Conservation (phyloP, 2,888 invertebrate genomes). For the Lithosia quadra region DNA sequence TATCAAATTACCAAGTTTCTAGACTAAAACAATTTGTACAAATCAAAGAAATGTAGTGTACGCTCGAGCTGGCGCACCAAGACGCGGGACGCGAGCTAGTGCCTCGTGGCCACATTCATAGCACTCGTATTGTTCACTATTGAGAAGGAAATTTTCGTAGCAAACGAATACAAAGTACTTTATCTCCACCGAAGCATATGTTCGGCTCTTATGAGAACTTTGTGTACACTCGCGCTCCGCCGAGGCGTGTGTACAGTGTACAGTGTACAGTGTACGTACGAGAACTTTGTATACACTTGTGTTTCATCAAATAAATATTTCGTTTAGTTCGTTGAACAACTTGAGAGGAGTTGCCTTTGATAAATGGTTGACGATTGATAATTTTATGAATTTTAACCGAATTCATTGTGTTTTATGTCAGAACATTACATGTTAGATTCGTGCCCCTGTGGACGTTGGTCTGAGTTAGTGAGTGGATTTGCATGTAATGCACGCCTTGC, state of each 20-base stretch:
- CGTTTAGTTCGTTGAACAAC: neutral
- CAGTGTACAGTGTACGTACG: neutral
- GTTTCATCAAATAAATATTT: neutral
- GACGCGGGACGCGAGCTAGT: neutral
- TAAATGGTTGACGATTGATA: neutral
- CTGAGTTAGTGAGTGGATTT: too few relatives aligned
- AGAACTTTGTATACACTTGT: constrained; percentile 2
- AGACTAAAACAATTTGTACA: neutral
- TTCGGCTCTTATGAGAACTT: neutral
- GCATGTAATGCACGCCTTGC: too few relatives aligned
- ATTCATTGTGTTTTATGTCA: too few relatives aligned
- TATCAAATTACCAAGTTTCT: neutral
- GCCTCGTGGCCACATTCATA: neutral
- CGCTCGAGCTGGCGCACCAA: neutral
- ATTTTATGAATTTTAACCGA: too few relatives aligned
- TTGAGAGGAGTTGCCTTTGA: neutral
- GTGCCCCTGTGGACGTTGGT: too few relatives aligned
- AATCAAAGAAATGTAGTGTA: neutral
- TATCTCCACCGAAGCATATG: neutral
- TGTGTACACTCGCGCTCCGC: neutral
- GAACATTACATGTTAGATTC: too few relatives aligned
- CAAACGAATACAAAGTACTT: neutral
- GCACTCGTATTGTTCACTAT: neutral
- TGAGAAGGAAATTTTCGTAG: neutral
- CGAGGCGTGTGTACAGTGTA: neutral